A percentile compares a stretch with the other conserved stretches of the same genome.
These are phyloP conservation scores for Semicossyphus pulcher DNA, from an alignment of 2,113 vertebrate species.

Conservation along the genomic window DNA sequence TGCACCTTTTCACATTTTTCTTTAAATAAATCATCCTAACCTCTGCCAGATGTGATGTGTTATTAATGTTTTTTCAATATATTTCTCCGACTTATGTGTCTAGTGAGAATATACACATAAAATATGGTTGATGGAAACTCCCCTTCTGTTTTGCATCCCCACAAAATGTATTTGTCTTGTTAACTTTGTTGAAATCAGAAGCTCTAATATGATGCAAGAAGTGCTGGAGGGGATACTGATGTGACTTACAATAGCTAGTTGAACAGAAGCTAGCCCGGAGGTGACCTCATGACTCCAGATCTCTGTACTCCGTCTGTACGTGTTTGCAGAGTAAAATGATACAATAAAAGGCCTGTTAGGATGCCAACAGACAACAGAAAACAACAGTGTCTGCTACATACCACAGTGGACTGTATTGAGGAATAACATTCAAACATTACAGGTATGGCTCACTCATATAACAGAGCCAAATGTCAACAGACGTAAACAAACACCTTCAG, in stretches of 20 bases:
- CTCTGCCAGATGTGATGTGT: too few relatives aligned
- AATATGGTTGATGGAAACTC: too few relatives aligned
- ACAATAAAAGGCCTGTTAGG: background rate
- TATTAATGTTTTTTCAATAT: too few relatives aligned
- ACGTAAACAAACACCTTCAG: constrained; percentile 54
- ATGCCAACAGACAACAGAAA: background rate
- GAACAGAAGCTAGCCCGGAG: background rate
- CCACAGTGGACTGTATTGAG: constrained; percentile 13
- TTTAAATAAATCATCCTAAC: too few relatives aligned
- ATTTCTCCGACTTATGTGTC: too few relatives aligned
- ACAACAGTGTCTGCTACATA: constrained; percentile 6
- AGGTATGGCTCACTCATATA: constrained; percentile 11
- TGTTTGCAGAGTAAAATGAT: constrained; percentile 13
- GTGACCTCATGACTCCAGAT: background rate
- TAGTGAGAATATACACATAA: too few relatives aligned
- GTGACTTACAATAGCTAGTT: too few relatives aligned
- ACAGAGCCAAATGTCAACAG: constrained; percentile 39
- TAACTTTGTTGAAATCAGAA: too few relatives aligned
- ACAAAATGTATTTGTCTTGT: too few relatives aligned
- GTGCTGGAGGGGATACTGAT: background rate
- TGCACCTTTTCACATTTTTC: too few relatives aligned
- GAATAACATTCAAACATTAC: constrained; percentile 17
- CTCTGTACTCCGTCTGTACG: background rate
- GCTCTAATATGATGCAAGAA: background rate
- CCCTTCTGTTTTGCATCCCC: too few relatives aligned